phyloP scores from a whole-genome alignment of 2,888 invertebrate species.

The Ceriagrion tenellum region DNA sequence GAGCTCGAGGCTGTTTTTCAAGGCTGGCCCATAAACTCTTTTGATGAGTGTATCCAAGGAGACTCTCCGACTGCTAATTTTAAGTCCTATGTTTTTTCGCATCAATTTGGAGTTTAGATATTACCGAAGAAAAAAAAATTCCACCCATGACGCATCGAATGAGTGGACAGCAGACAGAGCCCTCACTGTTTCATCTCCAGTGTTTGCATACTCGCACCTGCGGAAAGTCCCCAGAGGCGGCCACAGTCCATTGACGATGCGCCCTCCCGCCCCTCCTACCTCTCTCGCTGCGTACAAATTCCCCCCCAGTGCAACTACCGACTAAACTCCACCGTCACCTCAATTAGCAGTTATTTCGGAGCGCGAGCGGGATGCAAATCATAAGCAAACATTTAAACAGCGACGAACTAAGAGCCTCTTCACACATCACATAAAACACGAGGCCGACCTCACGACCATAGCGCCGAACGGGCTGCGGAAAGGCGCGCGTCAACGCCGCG shows the following conservation, averaged over 20 bases:
- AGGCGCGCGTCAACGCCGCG: neutral
- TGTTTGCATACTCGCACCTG: neutral
- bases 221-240: neutral
- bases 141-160: neutral
- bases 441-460: neutral
- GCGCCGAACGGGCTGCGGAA: neutral
- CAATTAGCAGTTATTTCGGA: conserved; percentile 49
- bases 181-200: neutral
- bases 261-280: neutral
- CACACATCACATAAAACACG: neutral
- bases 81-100: neutral
- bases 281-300: no score
- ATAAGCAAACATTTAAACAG: conserved; percentile 56
- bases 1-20: no score
- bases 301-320: no score
- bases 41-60: no score
- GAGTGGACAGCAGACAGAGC: neutral
- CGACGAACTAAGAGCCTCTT: neutral
- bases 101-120: neutral
- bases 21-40: no score
- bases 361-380: conserved; percentile 53
- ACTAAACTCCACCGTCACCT: conserved; percentile 11
- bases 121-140: neutral
- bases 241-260: neutral
- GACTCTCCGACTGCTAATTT: no score